Evolutionary conservation across 2,113 vertebrate genomes (phyloP).

Genomic region (Tragelaphus buxtoni): DNA sequence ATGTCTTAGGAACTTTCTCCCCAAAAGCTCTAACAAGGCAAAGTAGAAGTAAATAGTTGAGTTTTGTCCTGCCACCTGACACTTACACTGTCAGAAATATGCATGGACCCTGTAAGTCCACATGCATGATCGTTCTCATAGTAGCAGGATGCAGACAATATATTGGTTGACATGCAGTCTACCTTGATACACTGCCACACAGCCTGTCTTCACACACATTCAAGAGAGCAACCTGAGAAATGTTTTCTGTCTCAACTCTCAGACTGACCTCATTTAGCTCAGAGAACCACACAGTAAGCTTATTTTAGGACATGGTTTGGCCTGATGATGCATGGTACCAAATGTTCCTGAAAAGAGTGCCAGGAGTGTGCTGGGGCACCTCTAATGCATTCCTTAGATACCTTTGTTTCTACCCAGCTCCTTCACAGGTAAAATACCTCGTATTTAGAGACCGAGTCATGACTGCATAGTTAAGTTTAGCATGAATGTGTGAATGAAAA

Average conservation of each 20-base stretch:
- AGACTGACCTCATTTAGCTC: too few relatives aligned
- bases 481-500: not conserved
- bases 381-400: not conserved
- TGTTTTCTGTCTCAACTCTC: not conserved
- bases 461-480: not conserved
- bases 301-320: not conserved
- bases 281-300: not conserved
- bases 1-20: not conserved
- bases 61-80: not conserved
- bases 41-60: not conserved
- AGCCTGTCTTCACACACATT: too few relatives aligned
- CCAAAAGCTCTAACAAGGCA: not conserved
- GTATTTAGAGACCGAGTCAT: not conserved
- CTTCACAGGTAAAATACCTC: slow-evolving; percentile 4
- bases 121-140: fast-evolving
- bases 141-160: fast-evolving
- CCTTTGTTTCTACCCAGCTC: not conserved
- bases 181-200: too few relatives aligned
- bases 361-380: not conserved
- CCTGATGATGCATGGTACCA: not conserved
- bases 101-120: fast-evolving
- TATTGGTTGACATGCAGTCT: not conserved
- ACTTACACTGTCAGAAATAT: not conserved
- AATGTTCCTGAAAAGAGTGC: not conserved
- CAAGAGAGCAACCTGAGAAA: not conserved